Evolutionary conservation across 2,888 invertebrate species (phyloP), one percentile per base, ranked within the genome.

Genomic region (Noctua comes): DNA sequence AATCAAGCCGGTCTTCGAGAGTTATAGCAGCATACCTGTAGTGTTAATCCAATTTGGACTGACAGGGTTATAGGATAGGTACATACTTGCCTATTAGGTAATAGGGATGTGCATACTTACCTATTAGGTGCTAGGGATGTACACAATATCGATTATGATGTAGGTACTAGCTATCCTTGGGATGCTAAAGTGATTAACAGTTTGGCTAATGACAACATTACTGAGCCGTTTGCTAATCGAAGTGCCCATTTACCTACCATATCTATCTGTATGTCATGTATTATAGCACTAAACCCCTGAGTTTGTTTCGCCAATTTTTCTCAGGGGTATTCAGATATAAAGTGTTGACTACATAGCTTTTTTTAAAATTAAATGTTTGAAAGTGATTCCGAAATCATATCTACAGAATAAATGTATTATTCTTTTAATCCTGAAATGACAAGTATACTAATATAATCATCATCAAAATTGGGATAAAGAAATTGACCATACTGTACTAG

Each of bases 41-140:
- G 81, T 77, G 81, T 89, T 89, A 86, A 89, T 87, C 83, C 79
- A 88, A 87, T 86, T 80, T 83, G 16, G 27, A 13, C 36, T 68
- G 65, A 76, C 66, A 24, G 43, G 36, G 64, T 64, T 76, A 62
- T 59, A 68, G 36, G 65, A 65, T 68, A 85, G 27, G 27, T 46
- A 27, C 24, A 43, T 0, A 66, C 40, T 66, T 66, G 18, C 40
- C 24, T 69, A 54, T 73, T 77, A 31, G 27, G 24, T 51, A 7
- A n/a, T 31, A 31, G 40, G 21, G 64, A 40, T 40, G 59, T 16
- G 27, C 24, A 43, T 1, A 66, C 40, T 66, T 66, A 8, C 51
- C 21, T 70, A 54, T 73, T 77, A 31, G 21, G 18, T 51, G 6
- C 27, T 31, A 62, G 62, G 31, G 62, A 62, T 18, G 64, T 65